These are phyloP conservation scores for Antrozous pallidus DNA, from an alignment of 2,797 vertebrate species.

Conservation along the genomic window DNA sequence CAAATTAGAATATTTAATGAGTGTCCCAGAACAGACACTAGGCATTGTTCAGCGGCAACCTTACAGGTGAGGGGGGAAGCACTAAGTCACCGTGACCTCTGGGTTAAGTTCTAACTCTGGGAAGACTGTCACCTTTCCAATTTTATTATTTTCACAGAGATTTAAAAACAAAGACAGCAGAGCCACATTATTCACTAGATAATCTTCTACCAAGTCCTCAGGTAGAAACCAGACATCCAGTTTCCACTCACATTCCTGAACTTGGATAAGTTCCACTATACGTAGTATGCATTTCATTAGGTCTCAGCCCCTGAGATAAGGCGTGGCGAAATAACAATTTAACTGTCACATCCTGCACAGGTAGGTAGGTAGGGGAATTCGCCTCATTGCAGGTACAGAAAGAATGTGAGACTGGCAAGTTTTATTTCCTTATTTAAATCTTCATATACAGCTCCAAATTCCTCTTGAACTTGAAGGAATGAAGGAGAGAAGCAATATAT, in stretches of 20 bases:
- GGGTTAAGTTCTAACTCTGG: constrained; percentile 27
- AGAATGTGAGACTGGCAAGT: background rate
- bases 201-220: background rate
- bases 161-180: background rate
- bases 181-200: background rate
- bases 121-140: background rate
- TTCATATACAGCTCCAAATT: background rate
- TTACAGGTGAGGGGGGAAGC: background rate
- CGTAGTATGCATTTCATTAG: constrained; percentile 21
- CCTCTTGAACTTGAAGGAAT: background rate
- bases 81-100: background rate
- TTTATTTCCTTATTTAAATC: constrained; percentile 24
- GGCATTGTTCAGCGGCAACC: constrained; percentile 28
- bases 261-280: background rate
- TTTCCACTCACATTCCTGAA: background rate
- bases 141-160: background rate
- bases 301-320: constrained; percentile 26
- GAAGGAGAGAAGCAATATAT: background rate
- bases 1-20: constrained; percentile 55
- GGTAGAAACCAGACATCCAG: background rate
- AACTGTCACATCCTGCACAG: constrained; percentile 56
- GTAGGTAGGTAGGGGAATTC: background rate
- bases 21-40: background rate
- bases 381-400: background rate
- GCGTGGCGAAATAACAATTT: constrained; percentile 45